These are phyloP conservation scores for Sphenopsis melanotis DNA, from an alignment of 2,797 vertebrate species.

Conservation along the genomic window DNA sequence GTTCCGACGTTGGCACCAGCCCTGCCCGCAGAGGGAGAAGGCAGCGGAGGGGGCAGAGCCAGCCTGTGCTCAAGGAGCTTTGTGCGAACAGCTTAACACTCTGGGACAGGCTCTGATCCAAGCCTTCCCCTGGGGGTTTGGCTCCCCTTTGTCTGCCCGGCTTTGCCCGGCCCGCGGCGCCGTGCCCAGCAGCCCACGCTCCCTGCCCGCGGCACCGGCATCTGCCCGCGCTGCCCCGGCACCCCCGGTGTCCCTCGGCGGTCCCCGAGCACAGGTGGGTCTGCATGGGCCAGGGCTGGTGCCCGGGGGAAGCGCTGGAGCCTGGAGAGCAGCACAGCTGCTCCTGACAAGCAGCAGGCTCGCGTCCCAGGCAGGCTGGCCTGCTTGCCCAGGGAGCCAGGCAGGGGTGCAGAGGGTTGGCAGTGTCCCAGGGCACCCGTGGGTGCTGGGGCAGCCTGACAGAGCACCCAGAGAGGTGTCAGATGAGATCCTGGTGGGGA, in stretches of 20 bases:
- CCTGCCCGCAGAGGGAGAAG: conserved; percentile 23
- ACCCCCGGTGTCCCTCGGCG: fast-evolving
- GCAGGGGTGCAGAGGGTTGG: background rate
- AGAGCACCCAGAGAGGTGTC: background rate
- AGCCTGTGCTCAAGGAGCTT: background rate
- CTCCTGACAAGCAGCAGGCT: background rate
- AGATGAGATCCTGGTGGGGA: background rate
- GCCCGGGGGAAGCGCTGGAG: background rate
- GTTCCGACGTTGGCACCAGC: conserved; percentile 75
- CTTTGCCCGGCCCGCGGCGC: background rate
- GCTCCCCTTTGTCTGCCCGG: background rate
- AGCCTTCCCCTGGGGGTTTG: background rate
- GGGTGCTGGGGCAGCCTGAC: background rate
- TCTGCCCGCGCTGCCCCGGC: fast-evolving
- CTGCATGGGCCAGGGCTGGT: fast-evolving
- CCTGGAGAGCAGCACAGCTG: background rate
- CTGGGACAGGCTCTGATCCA: background rate
- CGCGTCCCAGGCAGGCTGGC: background rate
- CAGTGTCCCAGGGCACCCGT: background rate
- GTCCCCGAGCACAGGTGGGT: fast-evolving
- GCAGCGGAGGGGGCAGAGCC: background rate
- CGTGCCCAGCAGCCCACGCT: background rate
- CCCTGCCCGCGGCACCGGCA: background rate
- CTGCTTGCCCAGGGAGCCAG: background rate
- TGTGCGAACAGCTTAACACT: conserved; percentile 24